Evolutionary conservation across 1,140 invertebrate genomes (phyloP), one percentile per base, ranked within the genome.

Genomic region (Drosophila funebris): DNA sequence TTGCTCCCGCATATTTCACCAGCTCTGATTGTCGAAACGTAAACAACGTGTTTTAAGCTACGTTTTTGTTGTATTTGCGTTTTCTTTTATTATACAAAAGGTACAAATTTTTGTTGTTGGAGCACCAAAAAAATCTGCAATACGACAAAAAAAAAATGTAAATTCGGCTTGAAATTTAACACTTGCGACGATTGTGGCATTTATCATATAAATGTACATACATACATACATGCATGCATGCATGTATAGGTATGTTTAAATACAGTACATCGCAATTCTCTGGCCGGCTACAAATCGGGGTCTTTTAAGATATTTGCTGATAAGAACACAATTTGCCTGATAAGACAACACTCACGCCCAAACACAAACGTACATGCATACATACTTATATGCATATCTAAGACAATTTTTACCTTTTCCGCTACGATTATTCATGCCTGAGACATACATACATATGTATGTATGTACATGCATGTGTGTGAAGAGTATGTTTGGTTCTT

Each of bases 231-330:
- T n/a, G n/a, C n/a, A 52, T 44, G 67, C 46, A 62, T 20, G 13
- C 13, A 9, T 20, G 2, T 37, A 9, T 29, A 16, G 3, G 29
- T 9, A 37, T 22, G 31, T 43, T 46, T 57, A 56, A 71, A 33
- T 37, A n/a, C n/a, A n/a, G 56, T 43, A 54, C 63, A 76, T 68
- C 57, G 48, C 43, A 37, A 29, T 74, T 50, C 72, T 67, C 20
- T 37, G 41, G 27, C 37, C 22, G 37, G 46, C 16, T 58, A n/a
- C 2, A 67, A 63, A 63, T 58, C 33, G 67, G 63, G 64, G 74
- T 87, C 63, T 78, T 87, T 54, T 46, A 82, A 87, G 82, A 87
- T 76, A 85, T 78, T 76, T 43, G 46, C 78, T 88, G 82, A 85
- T 85, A 85, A 78, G 62, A 61, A 48, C 64, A 37, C 48, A 63